A percentile compares a stretch with the other conserved stretches of the same genome.
Conservation (phyloP, 2,888 invertebrate species). For the Megaustenia siamemsis region DNA sequence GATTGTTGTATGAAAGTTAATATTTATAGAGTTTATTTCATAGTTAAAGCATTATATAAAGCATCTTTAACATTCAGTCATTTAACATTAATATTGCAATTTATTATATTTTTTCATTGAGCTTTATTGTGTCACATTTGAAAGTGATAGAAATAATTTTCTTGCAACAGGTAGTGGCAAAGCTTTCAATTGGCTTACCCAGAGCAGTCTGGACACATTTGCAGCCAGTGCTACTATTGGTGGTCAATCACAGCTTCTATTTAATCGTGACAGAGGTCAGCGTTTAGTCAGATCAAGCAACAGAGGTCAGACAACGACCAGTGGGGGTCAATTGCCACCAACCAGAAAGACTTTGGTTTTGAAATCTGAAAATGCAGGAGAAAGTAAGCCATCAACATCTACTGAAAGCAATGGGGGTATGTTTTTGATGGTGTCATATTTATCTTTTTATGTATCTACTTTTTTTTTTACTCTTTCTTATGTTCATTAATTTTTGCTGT, state of each 20-base stretch:
- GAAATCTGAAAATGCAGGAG: slow-evolving; percentile 21
- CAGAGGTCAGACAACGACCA: background rate
- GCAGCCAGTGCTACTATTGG: slow-evolving; percentile 61
- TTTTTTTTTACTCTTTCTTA: too few relatives aligned
- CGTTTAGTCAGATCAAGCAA: background rate
- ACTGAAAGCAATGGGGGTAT: slow-evolving; percentile 19
- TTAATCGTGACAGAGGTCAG: slow-evolving; percentile 24
- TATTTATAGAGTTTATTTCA: too few relatives aligned
- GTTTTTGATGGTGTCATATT: too few relatives aligned
- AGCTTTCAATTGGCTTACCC: slow-evolving; percentile 80
- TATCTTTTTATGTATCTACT: too few relatives aligned
- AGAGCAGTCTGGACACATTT: slow-evolving; percentile 78
- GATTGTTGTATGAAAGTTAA: too few relatives aligned
- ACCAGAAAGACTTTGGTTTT: slow-evolving; percentile 31
- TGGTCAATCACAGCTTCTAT: slow-evolving; percentile 40
- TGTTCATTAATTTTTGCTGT: too few relatives aligned
- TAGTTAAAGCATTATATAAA: too few relatives aligned
- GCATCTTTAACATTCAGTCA: too few relatives aligned
- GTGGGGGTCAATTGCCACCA: background rate
- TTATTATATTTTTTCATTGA: too few relatives aligned
- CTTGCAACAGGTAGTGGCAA: slow-evolving; percentile 60
- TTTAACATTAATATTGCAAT: too few relatives aligned
- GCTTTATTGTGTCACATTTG: too few relatives aligned
- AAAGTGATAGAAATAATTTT: too few relatives aligned
- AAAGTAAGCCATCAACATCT: slow-evolving; percentile 29